These are phyloP conservation scores for Psilopogon haemacephalus DNA, from an alignment of 2,113 vertebrate species.

Conservation along the genomic window DNA sequence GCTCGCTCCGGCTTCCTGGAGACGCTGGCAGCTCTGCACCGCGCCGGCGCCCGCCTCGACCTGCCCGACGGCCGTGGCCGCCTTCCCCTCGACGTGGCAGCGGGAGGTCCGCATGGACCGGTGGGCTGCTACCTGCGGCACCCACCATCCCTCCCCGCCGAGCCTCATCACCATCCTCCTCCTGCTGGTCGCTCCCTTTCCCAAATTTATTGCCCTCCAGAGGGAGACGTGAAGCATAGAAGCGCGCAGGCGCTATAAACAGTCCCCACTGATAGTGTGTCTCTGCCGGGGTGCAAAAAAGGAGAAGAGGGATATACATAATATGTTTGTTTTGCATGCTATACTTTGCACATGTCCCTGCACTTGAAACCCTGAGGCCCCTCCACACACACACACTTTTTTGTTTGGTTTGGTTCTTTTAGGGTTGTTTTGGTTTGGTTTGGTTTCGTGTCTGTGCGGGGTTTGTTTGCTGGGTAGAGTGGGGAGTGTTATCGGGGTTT, in stretches of 20 bases:
- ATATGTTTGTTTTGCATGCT: too few relatives aligned
- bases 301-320: too few relatives aligned
- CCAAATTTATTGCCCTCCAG: not conserved
- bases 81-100: constrained; percentile 77
- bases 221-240: too few relatives aligned
- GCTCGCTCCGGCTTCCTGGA: constrained; percentile 69
- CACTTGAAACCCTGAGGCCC: not conserved
- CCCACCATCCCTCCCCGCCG: not conserved
- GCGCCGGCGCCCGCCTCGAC: constrained; percentile 29
- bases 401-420: too few relatives aligned
- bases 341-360: not conserved
- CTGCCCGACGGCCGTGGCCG: not conserved
- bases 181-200: fast-evolving
- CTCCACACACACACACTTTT: too few relatives aligned
- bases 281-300: not conserved
- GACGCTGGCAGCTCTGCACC: constrained; percentile 12
- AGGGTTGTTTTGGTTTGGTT: too few relatives aligned
- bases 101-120: constrained; percentile 11
- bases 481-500: too few relatives aligned
- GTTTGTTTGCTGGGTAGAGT: too few relatives aligned
- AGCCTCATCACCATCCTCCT: too few relatives aligned
- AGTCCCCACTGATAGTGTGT: fast-evolving
- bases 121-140: constrained; percentile 63
- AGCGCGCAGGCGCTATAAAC: not conserved
- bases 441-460: too few relatives aligned